Percentiles rank a stretch among this genome's conserved stretches.
These are phyloP conservation scores for Allophyes oxyacanthae DNA, from an alignment of 2,888 invertebrate species.

Conservation along the genomic window DNA sequence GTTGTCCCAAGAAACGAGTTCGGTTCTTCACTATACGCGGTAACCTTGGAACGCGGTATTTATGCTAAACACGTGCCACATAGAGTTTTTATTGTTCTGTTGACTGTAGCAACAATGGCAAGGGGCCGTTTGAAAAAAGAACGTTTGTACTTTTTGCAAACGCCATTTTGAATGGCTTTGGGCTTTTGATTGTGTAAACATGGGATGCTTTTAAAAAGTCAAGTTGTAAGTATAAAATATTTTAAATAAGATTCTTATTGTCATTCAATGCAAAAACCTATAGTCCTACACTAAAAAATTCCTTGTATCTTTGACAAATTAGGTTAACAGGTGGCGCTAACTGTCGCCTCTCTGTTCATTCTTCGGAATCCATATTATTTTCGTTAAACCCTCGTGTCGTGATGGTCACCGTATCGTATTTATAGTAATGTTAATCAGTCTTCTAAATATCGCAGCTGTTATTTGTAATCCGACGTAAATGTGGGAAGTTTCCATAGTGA, in stretches of 20 bases:
- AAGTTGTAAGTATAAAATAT: slow-evolving; percentile 5
- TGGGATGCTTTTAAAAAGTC: background rate
- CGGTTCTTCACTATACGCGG: slow-evolving; percentile 41
- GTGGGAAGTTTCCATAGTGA: slow-evolving; percentile 37
- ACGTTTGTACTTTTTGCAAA: slow-evolving; percentile 29
- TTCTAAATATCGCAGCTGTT: slow-evolving; percentile 28
- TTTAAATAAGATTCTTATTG: too few relatives aligned
- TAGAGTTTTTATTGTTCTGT: slow-evolving; percentile 48
- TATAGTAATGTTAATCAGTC: slow-evolving; percentile 33
- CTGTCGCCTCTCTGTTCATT: background rate
- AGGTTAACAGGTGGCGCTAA: slow-evolving; percentile 7
- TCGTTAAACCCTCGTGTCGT: slow-evolving; percentile 18
- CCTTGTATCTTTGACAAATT: background rate
- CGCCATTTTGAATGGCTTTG: slow-evolving; percentile 4
- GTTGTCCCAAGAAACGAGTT: slow-evolving; percentile 30
- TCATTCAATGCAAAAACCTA: too few relatives aligned
- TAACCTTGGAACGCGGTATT: slow-evolving; percentile 67
- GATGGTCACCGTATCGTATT: slow-evolving; percentile 30
- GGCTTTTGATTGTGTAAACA: slow-evolving; percentile 13
- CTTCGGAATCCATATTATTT: slow-evolving; percentile 17
- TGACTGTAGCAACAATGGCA: slow-evolving; percentile 49
- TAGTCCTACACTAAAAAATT: too few relatives aligned
- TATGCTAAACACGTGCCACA: slow-evolving; percentile 72
- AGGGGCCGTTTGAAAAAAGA: slow-evolving; percentile 34
- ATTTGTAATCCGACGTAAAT: slow-evolving; percentile 24